Evolutionary conservation across 1,140 invertebrate species (phyloP).

Genomic region (Lineus longissimus): DNA sequence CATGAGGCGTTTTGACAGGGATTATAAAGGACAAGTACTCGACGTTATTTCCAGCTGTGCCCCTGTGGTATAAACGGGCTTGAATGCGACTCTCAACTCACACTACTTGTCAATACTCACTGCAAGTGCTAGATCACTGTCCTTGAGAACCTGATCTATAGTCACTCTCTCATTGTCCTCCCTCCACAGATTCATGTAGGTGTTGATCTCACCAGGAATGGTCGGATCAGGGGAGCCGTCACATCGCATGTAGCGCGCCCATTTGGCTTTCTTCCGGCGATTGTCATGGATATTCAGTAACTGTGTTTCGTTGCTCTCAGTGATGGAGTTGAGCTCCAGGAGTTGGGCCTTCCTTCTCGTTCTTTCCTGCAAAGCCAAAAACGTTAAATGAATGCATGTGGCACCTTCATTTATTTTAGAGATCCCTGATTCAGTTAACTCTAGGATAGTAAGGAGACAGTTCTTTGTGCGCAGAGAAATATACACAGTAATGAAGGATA

Average conservation of each 20-base stretch:
- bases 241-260: constrained; percentile 51
- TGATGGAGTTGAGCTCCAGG: constrained; percentile 31
- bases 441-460: neutral
- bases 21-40: too few species aligned
- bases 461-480: neutral
- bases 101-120: constrained; percentile 26
- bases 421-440: too few species aligned
- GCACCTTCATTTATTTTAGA: too few species aligned
- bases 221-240: constrained; percentile 52
- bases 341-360: constrained; percentile 36
- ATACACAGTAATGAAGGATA: too few species aligned
- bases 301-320: constrained; percentile 23
- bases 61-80: too few species aligned
- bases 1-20: too few species aligned
- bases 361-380: constrained; percentile 32
- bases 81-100: neutral
- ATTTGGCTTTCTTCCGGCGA: constrained; percentile 41
- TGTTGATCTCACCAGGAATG: constrained; percentile 49
- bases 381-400: neutral
- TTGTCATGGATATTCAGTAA: constrained; percentile 27
- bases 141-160: constrained; percentile 38
- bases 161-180: constrained; percentile 36
- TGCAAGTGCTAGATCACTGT: constrained; percentile 32
- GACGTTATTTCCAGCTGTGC: too few species aligned
- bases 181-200: constrained; percentile 45